phyloP scores from a whole-genome alignment of 2,888 invertebrate species.

The Embidobia sp. region DNA sequence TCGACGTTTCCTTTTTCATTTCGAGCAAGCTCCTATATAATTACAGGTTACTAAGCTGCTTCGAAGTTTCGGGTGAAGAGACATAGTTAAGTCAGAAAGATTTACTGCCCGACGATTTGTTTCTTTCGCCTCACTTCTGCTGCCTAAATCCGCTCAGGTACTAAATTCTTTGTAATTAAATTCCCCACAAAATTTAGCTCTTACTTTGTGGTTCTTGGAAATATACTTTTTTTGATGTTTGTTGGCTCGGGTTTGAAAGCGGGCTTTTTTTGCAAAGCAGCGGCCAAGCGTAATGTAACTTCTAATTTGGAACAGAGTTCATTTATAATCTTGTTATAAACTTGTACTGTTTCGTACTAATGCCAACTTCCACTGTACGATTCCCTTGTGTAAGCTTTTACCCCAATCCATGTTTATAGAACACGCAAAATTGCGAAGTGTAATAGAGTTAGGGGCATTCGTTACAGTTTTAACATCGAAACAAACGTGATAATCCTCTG shows the following conservation, averaged over 20 bases:
- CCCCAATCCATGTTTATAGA: neutral
- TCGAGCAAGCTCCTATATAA: conserved; percentile 66
- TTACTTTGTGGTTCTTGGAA: neutral
- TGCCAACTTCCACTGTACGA: neutral
- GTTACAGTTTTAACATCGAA: neutral
- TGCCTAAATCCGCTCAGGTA: neutral
- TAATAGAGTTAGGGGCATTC: neutral
- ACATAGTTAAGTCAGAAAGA: conserved; percentile 29
- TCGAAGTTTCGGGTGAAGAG: conserved; percentile 18
- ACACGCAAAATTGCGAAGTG: too few species aligned
- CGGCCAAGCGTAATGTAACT: neutral
- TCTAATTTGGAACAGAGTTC: neutral
- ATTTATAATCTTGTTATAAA: neutral
- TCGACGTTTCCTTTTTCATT: conserved; percentile 2
- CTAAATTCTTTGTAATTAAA: neutral
- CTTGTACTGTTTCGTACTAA: neutral
- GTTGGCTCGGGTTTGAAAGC: neutral
- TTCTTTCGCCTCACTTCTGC: neutral
- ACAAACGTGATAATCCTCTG: neutral
- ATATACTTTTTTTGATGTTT: neutral
- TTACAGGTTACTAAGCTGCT: conserved; percentile 74
- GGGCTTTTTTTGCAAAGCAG: neutral
- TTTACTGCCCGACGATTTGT: conserved; percentile 15
- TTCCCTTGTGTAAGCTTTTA: neutral
- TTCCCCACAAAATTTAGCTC: neutral